phyloP scores from a whole-genome alignment of 1,140 invertebrate species.

The Drosophila elegans region DNA sequence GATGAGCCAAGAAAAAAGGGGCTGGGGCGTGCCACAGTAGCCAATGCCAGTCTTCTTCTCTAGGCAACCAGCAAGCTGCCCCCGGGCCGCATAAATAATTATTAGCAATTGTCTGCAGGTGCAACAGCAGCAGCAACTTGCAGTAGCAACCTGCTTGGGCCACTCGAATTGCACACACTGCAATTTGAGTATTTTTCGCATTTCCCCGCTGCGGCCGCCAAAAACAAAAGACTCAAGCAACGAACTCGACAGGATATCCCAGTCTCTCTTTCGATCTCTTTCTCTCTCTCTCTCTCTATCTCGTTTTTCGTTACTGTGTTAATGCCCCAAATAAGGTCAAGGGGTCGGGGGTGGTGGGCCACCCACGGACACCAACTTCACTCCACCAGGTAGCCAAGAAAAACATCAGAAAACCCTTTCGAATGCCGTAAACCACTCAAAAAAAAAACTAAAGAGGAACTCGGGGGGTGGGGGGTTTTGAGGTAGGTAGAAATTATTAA shows the following conservation, averaged over 20 bases:
- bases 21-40: conserved; percentile 58
- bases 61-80: conserved; percentile 19
- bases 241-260: conserved; percentile 51
- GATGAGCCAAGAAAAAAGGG: conserved; percentile 49
- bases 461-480: conserved; percentile 6
- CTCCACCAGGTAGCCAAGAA: conserved; percentile 52
- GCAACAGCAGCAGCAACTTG: conserved; percentile 69
- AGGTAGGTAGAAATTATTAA: conserved; percentile 75
- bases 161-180: conserved; percentile 57
- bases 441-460: conserved; percentile 2
- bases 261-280: neutral
- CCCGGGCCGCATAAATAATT: conserved; percentile 76
- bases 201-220: conserved; percentile 29
- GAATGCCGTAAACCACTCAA: conserved; percentile 71
- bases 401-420: conserved; percentile 42
- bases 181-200: conserved; percentile 75
- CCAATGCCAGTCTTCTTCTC: conserved; percentile 69
- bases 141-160: conserved; percentile 48
- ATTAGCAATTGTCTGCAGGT: conserved; percentile 81
- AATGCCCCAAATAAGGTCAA: conserved; percentile 22
- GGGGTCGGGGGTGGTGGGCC: conserved; percentile 23
- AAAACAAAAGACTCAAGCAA: conserved; percentile 79
- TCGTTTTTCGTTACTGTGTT: neutral
- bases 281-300: neutral
- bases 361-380: conserved; percentile 38